Evolutionary conservation across 2,113 vertebrate genomes (phyloP).

Genomic region (Centropus unirufus): DNA sequence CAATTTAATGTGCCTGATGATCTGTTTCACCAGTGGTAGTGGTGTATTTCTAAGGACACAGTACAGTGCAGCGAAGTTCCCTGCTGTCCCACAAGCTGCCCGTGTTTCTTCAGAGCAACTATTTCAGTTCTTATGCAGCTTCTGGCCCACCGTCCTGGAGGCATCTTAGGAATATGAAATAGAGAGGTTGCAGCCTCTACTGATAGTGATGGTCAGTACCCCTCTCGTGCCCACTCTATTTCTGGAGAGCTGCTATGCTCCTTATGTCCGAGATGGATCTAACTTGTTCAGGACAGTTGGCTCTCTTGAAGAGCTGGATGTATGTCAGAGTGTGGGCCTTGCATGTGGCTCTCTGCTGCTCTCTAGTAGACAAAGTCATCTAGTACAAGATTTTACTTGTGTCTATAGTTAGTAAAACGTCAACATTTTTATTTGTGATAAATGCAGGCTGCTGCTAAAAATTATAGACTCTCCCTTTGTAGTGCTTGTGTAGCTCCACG

Average conservation of each 20-base stretch:
- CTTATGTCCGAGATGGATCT: neutral
- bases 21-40: neutral
- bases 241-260: neutral
- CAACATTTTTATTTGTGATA: neutral
- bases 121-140: neutral
- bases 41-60: neutral
- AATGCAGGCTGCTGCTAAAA: neutral
- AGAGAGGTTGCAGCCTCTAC: neutral
- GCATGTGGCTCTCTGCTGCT: neutral
- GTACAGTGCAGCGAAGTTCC: neutral
- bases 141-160: accelerated
- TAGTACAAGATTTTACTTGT: neutral
- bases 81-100: neutral
- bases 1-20: neutral
- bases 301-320: neutral
- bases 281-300: neutral
- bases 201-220: neutral
- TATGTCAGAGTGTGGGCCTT: neutral
- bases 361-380: neutral
- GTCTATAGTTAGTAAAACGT: neutral
- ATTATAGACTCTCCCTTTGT: neutral
- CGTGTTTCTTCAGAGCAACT: neutral
- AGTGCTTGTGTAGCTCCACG: neutral
- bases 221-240: accelerated
- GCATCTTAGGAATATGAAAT: neutral